Evolutionary conservation across 2,888 invertebrate species (phyloP), one percentile per base, ranked within the genome.

Genomic region (Clepsis dumicolana): DNA sequence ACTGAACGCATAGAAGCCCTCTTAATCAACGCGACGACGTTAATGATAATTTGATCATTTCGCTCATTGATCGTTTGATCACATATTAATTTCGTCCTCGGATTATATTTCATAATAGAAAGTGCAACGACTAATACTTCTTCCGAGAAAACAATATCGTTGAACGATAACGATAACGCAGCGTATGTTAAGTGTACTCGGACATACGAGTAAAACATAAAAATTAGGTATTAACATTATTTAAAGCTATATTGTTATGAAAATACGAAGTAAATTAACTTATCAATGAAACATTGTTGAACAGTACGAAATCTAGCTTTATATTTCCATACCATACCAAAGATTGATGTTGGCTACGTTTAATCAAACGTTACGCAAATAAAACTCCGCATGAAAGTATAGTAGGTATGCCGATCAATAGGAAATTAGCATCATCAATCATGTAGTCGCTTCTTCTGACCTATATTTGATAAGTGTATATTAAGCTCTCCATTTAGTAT

Each of bases 391-490:
- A 70, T 70, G 74, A 74, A 79, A 75, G 74, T 76, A 78, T 80
- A 75, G 76, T 80, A 75, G 76, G 69, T 71, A 65, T 38, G 38
- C 62, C 74, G 77, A 79, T 83, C 84, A 83, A 83, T 84, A 85
- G 87, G 88, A 88, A 86, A 88, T 89, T 88, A 79, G 77, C 77
- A 77, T 82, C 86, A 88, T 88, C 84, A 86, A 88, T 89, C 88
- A 85, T 82, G 78, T 78, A 80, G 81, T 83, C 74, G 75, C 79
- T 82, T 81, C 82, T 81, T 78, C 75, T 82, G 85, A 81, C 84
- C 84, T 81, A 80, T 76, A 78, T 81, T 67, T 41, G 61, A 71
- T 73, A 63, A 57, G 72, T 29, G 7, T 29, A 3, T 29, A 29
- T 29, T 7, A 60, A 69, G 38, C 52, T 44, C n/a, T 61, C 41